Conservation (phyloP, 1,140 invertebrate species). For the Scaptomyza pallida region DNA sequence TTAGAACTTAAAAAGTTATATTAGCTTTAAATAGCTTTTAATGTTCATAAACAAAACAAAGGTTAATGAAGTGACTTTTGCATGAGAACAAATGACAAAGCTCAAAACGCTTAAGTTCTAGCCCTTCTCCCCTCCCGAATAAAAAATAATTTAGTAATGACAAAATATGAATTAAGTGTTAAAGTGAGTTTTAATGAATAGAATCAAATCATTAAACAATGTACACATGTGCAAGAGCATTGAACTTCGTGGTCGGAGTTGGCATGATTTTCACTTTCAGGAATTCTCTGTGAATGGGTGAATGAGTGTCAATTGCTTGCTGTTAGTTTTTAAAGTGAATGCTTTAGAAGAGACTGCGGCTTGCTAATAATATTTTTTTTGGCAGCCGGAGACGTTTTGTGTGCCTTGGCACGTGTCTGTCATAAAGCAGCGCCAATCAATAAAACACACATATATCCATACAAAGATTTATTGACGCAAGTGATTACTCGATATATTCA, state of each 20-base stretch:
- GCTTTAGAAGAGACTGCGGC: slow-evolving; percentile 15
- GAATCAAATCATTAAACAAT: not conserved
- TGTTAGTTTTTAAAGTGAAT: slow-evolving; percentile 40
- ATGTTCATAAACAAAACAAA: slow-evolving; percentile 34
- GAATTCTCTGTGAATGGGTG: not conserved
- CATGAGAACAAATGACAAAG: not conserved
- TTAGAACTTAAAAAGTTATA: slow-evolving; percentile 8
- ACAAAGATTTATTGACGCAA: slow-evolving; percentile 75
- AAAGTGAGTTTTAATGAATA: slow-evolving; percentile 1
- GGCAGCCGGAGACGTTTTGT: slow-evolving; percentile 47
- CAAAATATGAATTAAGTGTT: not conserved
- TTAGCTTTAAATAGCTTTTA: slow-evolving; percentile 9
- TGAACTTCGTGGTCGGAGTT: slow-evolving; percentile 39
- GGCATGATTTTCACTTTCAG: slow-evolving; percentile 56
- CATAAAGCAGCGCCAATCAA: slow-evolving; percentile 72
- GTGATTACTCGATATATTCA: slow-evolving; percentile 35
- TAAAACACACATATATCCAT: slow-evolving; percentile 77
- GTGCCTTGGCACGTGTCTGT: slow-evolving; percentile 63
- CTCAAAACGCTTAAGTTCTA: slow-evolving; percentile 4
- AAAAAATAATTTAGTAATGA: not conserved
- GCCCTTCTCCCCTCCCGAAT: too few relatives aligned
- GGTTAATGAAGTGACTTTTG: slow-evolving; percentile 33
- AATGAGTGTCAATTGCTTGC: slow-evolving; percentile 6
- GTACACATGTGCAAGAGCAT: slow-evolving; percentile 17
- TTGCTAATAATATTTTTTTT: slow-evolving; percentile 5